Evolutionary conservation across 2,888 invertebrate genomes (phyloP), one percentile per base, ranked within the genome.

Genomic region (Cosmia trapezina): DNA sequence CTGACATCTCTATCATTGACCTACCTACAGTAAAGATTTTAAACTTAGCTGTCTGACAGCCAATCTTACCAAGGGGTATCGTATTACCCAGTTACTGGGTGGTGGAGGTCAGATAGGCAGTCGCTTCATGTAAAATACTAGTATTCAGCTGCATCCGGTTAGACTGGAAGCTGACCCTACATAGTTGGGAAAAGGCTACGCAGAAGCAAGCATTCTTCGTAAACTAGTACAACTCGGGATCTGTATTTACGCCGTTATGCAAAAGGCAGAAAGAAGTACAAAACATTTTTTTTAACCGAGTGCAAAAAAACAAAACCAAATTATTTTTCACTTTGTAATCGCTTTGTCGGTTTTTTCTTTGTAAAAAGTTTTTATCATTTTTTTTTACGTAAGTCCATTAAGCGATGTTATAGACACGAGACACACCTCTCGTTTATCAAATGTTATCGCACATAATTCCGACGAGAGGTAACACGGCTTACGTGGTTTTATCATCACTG

Each of bases 341-440:
- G 22, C 14, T 17, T 28, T 53, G 19, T 28, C 19, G 2, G 1
- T 5, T 22, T 9, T 28, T 43, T 19, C 28, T 54, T 22, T 1
- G 2, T 28, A 1, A 11, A n/a, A 14, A 0, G 2, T 2, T 9
- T 19, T 8, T 47, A 7, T 37, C 33, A 3, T 17, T 14, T 4
- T 37, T 28, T 77, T 69, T 69, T 11, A 17, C 14, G 12, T 28
- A 33, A 66, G 66, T 54, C 70, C 45, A 81, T 67, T 67, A 53
- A 7, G 22, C 37, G 11, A 33, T 45, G 9, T 56, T 51, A 51
- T 63, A 77, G 51, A 54, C 37, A 51, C 19, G 4, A 37, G 80
- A 81, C 81, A 81, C 81, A 79, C 83, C 81, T 81, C 81, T 81
- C 41, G 11, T 53, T 70, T 80, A 73, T 72, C 68, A 62, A 51